Evolutionary conservation across 2,888 invertebrate genomes (phyloP).

Genomic region (Dendrolimus pini): DNA sequence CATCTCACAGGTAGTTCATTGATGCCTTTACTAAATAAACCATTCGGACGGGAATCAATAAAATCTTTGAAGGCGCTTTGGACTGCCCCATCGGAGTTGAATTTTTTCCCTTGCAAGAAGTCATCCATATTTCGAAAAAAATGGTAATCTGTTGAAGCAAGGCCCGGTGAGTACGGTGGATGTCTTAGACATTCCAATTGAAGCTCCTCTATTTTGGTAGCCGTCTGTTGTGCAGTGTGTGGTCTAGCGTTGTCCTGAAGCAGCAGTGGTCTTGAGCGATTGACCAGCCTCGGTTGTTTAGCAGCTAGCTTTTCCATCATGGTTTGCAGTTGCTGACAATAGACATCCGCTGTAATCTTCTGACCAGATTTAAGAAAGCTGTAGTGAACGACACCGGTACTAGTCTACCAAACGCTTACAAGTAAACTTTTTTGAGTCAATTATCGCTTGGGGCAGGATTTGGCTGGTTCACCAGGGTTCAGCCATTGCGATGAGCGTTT

Average conservation of each 20-base stretch:
- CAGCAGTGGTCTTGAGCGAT: slow-evolving; percentile 9
- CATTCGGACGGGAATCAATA: slow-evolving; percentile 2
- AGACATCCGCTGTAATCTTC: slow-evolving; percentile 10
- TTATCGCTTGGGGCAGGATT: slow-evolving; percentile 15
- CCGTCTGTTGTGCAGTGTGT: slow-evolving; percentile 2
- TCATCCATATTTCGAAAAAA: not conserved
- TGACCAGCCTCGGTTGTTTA: slow-evolving; percentile 6
- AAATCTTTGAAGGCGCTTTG: slow-evolving; percentile 3
- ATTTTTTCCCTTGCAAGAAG: not conserved
- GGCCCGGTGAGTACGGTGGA: not conserved
- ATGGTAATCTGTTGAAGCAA: not conserved
- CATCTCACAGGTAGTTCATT: not conserved
- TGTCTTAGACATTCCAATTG: slow-evolving; percentile 2
- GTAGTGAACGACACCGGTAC: slow-evolving; percentile 8
- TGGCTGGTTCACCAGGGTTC: too few species aligned
- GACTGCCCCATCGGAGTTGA: slow-evolving; percentile 3
- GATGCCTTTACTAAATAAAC: not conserved
- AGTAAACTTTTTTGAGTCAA: slow-evolving; percentile 15
- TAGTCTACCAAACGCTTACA: slow-evolving; percentile 10
- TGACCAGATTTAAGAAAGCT: slow-evolving; percentile 5
- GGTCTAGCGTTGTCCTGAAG: slow-evolving; percentile 1
- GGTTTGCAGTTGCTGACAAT: slow-evolving; percentile 11
- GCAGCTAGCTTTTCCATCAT: slow-evolving; percentile 11
- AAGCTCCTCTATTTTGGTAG: slow-evolving; percentile 1
- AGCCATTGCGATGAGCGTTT: too few species aligned